Base-by-base conservation (phyloP, 1,140 invertebrate species). In the Diachasma alloeum region DNA sequence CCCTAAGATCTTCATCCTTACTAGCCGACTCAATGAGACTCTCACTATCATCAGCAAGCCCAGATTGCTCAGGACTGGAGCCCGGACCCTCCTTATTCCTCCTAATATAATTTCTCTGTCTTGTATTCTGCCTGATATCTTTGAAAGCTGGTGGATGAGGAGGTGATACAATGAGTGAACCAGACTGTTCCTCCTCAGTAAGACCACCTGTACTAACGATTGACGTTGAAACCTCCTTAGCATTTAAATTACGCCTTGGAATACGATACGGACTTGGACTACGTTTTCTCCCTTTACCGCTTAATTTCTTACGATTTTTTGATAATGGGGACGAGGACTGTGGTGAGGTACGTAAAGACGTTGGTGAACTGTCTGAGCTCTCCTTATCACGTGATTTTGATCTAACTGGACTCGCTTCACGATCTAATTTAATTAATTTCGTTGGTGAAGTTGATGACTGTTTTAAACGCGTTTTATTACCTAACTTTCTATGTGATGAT, bases 21-120 rank as follows among this genome's bases (percentile, higher is more conserved):
- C 84, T 87, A 24, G 87, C 81, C 15, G 83, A 82, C 17, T 86
- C 84, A 73, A 86, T 68, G 11, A 82, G 79, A 36, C 22, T 44
- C 69, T 74, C 79, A 6, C 9, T 19, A 8, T 68, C 66, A 19
- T 68, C 66, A 17, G 5, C 36, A 37, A 37, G 1, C 13, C 53
- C 79, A 66, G 81, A 72, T 24, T 79, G 77, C 56, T 88, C 85
- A 4, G 90, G 92, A 84, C 92, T 93, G 42, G 81, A 79, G 77
- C 85, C 87, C 56, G 79, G 85, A 22, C 26, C n/a, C n/a, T 92
- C 90, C 81, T 91, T 91, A 82, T 93, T 93, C 56, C 93, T 87
- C 69, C 93, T 85, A 80, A 93, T 90, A 86, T 93, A 94, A 85
- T 92, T 92, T 77, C 92, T 88, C 79, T 92, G 91, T 84, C 92